These are phyloP conservation scores for Centruroides vittatus DNA, from an alignment of 1,140 invertebrate species.

Conservation along the genomic window DNA sequence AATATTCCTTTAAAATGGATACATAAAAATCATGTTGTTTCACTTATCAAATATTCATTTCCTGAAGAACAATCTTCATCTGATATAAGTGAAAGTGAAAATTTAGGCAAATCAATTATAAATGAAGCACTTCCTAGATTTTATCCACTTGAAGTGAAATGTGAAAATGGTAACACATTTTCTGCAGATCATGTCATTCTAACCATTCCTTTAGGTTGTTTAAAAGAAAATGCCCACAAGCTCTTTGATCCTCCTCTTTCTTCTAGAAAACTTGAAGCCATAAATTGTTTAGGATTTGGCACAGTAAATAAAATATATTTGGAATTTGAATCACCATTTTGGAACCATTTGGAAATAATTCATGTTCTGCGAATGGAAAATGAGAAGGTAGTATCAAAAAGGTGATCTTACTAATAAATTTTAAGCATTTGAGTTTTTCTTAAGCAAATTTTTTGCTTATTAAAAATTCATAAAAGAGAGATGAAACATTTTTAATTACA, in stretches of 20 bases:
- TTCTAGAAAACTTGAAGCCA: conserved; percentile 65
- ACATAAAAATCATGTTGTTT: conserved; percentile 1
- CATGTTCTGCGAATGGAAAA: conserved; percentile 39
- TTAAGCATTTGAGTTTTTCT: too few species aligned
- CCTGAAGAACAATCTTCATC: not conserved
- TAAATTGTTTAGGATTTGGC: conserved; percentile 72
- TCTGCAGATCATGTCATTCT: conserved; percentile 75
- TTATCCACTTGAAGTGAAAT: conserved; percentile 27
- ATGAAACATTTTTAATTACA: too few species aligned
- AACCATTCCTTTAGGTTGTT: conserved; percentile 77
- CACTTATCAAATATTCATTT: not conserved
- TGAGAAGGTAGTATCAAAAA: conserved; percentile 43
- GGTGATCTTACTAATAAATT: conserved; percentile 68
- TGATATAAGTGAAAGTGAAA: too few species aligned
- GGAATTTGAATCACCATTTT: conserved; percentile 76
- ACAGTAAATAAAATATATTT: conserved; percentile 88
- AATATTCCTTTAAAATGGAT: conserved; percentile 7
- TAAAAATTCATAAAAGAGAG: too few species aligned
- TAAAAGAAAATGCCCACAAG: conserved; percentile 55
- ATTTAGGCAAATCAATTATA: too few species aligned
- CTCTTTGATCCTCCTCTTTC: conserved; percentile 73
- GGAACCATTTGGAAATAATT: conserved; percentile 42
- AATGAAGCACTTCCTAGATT: too few species aligned
- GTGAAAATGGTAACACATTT: conserved; percentile 53
- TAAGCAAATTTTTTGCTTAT: too few species aligned